These are phyloP conservation scores for Zygogramma bicolorata DNA, from an alignment of 2,888 invertebrate species.

Conservation along the genomic window DNA sequence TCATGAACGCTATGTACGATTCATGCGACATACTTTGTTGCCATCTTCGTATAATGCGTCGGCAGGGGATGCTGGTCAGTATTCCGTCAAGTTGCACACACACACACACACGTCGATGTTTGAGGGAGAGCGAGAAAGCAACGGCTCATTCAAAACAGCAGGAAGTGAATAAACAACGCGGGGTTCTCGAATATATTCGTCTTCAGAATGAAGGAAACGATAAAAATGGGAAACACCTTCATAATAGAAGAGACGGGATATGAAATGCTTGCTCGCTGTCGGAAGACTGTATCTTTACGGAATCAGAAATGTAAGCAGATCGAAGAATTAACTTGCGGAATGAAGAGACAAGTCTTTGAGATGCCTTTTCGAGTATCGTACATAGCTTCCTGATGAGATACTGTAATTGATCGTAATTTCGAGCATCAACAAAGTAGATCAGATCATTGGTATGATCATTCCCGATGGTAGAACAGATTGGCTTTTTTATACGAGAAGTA, in stretches of 20 bases:
- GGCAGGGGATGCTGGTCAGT: neutral
- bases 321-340: no score
- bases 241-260: neutral
- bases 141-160: constrained; percentile 2
- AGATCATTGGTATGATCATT: no score
- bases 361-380: no score
- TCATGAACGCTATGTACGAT: constrained; percentile 10
- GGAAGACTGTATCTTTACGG: no score
- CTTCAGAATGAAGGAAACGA: neutral
- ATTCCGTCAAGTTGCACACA: constrained; percentile 6
- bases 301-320: no score
- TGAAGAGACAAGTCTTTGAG: no score
- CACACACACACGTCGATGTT: neutral
- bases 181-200: neutral
- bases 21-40: constrained; percentile 11
- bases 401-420: no score
- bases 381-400: no score
- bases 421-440: no score
- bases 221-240: neutral
- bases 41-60: constrained; percentile 3
- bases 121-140: neutral
- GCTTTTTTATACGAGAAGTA: no score
- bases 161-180: constrained; percentile 13
- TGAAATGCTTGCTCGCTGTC: no score
- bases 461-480: no score